Conservation (phyloP, 2,113 vertebrate species). For the Maccullochella peelii region DNA sequence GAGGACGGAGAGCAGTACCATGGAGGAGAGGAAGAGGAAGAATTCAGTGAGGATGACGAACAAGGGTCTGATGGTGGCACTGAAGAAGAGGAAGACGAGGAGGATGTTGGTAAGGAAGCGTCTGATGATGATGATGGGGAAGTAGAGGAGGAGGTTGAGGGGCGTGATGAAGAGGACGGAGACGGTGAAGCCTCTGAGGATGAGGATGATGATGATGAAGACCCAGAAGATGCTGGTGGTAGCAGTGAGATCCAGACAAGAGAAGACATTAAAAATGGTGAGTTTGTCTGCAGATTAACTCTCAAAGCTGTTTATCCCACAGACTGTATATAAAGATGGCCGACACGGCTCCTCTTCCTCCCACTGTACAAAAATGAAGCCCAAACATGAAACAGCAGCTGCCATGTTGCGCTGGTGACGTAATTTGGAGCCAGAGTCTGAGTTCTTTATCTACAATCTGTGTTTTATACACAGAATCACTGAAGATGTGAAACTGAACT, state of each 20-base stretch:
- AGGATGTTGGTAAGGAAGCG: not conserved
- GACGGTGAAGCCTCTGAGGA: not conserved
- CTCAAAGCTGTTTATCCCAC: no score
- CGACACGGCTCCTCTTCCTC: no score
- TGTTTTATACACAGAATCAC: no score
- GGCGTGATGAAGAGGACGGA: no score
- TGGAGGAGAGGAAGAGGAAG: constrained; percentile 26
- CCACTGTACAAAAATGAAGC: no score
- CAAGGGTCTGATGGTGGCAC: not conserved
- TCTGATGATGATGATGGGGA: not conserved
- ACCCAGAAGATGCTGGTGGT: not conserved
- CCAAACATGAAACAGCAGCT: no score
- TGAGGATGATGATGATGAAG: not conserved
- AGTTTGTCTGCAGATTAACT: not conserved
- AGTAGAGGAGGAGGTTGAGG: not conserved
- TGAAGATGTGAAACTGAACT: no score
- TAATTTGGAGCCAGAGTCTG: no score
- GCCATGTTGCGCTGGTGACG: no score
- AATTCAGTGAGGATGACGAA: not conserved
- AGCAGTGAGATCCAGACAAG: constrained; percentile 39
- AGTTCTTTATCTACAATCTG: no score
- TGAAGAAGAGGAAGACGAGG: constrained; percentile 14
- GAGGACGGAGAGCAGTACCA: not conserved
- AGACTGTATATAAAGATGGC: no score
- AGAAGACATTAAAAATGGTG: constrained; percentile 68